Evolutionary conservation across 2,888 invertebrate species (phyloP), one percentile per base, ranked within the genome.

Genomic region (Lordiphosa fenestrarum): DNA sequence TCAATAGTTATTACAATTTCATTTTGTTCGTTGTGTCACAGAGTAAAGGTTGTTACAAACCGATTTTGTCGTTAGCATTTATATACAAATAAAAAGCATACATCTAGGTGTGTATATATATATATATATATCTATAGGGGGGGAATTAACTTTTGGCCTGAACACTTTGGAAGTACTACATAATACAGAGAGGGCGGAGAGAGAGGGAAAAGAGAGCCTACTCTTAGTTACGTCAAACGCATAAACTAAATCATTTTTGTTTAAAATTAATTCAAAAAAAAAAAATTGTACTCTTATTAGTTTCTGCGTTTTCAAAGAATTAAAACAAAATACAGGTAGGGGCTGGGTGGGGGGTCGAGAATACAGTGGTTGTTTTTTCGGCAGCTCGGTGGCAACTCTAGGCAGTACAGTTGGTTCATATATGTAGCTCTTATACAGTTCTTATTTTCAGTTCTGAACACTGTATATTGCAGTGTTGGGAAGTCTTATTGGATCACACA

Each of bases 131-230:
- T 48, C 55, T 39, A 53, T 49, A 47, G 37, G 51, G 36, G 53
- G 35, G 47, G 13, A 48, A 61, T 49, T 80, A 65, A 76, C 70
- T 81, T 85, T 85, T 80, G 80, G 80, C 81, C 80, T 80, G 85
- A 85, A 81, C 85, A 80, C 80, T 80, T 80, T 80, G 80, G 80
- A 81, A 85, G 84, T 73, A 63, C 72, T 71, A 61, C 39, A 65
- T 65, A 68, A 66, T 66, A 63, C 67, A 56, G 46, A 23, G 12
- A 5, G 12, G 33, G 4, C 13, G 13, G 12, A 23, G 23, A 23
- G 23, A 23, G 23, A 23, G 30, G 30, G 30, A 10, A 10, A 10
- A 9, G 30, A 30, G 30, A 30, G 30, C 30, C 23, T 13, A 23
- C 19, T 41, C 25, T 25, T 6, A 12, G 19, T 49, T 46, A 50